A percentile compares a stretch with the other conserved stretches of the same genome.
Evolutionary conservation across 37 sponge, comb jelly and placozoan genomes (phyloP).

Genomic region (Diacarnus erythraeanus): DNA sequence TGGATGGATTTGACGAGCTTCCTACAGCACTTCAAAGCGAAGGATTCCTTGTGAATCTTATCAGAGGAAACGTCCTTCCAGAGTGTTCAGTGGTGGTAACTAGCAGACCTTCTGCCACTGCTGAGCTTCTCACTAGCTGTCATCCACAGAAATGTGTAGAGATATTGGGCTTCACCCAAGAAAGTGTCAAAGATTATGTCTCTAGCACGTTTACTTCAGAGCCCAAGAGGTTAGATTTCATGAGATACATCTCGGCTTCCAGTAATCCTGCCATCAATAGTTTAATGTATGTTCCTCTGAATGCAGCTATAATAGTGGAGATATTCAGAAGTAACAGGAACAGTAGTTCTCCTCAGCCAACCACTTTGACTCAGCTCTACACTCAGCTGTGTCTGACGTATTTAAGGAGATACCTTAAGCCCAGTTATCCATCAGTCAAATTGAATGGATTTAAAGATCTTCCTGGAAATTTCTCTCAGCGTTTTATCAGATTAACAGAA

Average conservation of each 20-base stretch:
- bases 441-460: not conserved
- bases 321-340: constrained; percentile 4
- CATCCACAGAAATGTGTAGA: constrained; percentile 23
- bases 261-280: constrained; percentile 31
- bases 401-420: constrained; percentile 1
- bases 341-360: constrained; percentile 1
- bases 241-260: constrained; percentile 16
- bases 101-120: constrained; percentile 29
- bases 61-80: constrained; percentile 5
- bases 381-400: constrained; percentile 5
- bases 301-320: constrained; percentile 35
- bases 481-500: constrained; percentile 1
- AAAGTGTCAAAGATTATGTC: constrained; percentile 20
- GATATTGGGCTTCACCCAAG: constrained; percentile 32
- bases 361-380: constrained; percentile 30
- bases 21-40: constrained; percentile 5
- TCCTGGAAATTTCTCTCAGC: not conserved
- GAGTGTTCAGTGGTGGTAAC: constrained; percentile 11
- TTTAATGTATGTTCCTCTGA: constrained; percentile 53
- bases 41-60: not conserved
- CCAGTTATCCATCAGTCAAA: not conserved
- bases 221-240: not conserved
- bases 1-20: constrained; percentile 58
- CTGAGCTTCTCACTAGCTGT: not conserved
- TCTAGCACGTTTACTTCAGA: constrained; percentile 8